Base-by-base conservation (phyloP, 2,113 vertebrate species). In the Callipepla californica region DNA sequence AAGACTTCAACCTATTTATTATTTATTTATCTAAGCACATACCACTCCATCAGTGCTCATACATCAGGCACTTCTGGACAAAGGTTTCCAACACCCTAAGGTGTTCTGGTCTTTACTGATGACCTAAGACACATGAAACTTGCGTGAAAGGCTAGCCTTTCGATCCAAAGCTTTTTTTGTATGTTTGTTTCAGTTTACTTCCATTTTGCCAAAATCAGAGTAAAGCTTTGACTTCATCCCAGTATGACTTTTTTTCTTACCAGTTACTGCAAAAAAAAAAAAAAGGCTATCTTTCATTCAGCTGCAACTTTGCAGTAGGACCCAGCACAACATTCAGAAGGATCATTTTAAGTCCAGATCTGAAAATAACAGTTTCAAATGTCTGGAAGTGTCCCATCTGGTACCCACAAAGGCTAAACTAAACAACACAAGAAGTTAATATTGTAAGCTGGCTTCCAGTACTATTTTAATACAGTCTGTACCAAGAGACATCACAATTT, bases 371-470 rank as follows among this genome's bases (percentile, higher is more conserved):
- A 79, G 93, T 42, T 9, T 1, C 55, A 67, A 62, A 45, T 70
- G 42, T 59, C 50, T 85, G 85, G 82, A 91, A 91, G 23, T 53
- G 17, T 30, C 85, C 76, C 85, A 93, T 30, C 55, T 88, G 92
- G 79, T 72, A 82, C 48, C 44, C 63, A 58, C 23, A 72, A 76
- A 80, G 65, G 76, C 61, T 80, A 96, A 88, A 88, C 82, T 93
- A 42, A 44, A 78, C 88, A 89, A 78, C 45, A 87, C 11, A 70
- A 80, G 65, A 75, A 12, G 22, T 57, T 94, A 78, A 85, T 88
- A 93, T 8, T 63, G 34, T 59, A 77, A 51, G 87, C 63, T 42
- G 0, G 2, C 17, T 85, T 94, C 85, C 45, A 26, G 42, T 63
- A 50, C 75, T 70, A 30, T 88, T 90, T 94, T 74, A 91, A 85